Evolutionary conservation across 2,888 invertebrate genomes (phyloP), one percentile per base, ranked within the genome.

Genomic region (Hemistola chrysoprasaria): DNA sequence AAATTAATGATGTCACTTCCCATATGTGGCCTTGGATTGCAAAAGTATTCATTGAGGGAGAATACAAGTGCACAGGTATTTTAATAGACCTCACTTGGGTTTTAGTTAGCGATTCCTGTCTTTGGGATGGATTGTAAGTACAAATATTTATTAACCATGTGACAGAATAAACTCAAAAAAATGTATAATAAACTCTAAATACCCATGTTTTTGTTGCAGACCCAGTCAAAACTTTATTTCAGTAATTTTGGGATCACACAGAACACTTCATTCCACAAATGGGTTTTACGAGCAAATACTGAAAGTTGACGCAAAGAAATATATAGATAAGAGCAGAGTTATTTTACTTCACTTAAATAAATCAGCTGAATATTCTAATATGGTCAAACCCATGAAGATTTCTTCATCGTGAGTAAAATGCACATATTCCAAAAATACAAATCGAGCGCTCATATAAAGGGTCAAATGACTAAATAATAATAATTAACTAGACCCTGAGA

Each of bases 281-380:
- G 92, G 94, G 24, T 92, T 93, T 2, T 90, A 93, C 63, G 95
- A 96, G 67, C 93, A 95, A 83, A 87, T 91, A n/a, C 81, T 90
- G 20, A 78, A 86, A 38, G 88, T 96, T 2, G 90, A 92, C 49
- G 90, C 90, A 20, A 87, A 91, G 3, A 90, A 90, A 51, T 69
- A 72, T 1, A 72, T 95, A 7, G 85, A 90, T 21, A 78, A 83
- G 16, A 92, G 91, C 8, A 91, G 93, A 67, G 90, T 92, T 0
- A 66, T 90, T 2, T 67, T 96, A 11, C 73, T 95, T 31, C 93
- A 92, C 64, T 74, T 95, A 42, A 90, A 90, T 46, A 57, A 79
- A 30, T 85, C 91, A 0, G 90, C 92, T 1, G 77, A 82, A 16
- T 91, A 92, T 53, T 92, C 92, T 0, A 90, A 91, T 67, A 90